Conservation (phyloP, 2,113 vertebrate species). For the Cardinalis cardinalis region DNA sequence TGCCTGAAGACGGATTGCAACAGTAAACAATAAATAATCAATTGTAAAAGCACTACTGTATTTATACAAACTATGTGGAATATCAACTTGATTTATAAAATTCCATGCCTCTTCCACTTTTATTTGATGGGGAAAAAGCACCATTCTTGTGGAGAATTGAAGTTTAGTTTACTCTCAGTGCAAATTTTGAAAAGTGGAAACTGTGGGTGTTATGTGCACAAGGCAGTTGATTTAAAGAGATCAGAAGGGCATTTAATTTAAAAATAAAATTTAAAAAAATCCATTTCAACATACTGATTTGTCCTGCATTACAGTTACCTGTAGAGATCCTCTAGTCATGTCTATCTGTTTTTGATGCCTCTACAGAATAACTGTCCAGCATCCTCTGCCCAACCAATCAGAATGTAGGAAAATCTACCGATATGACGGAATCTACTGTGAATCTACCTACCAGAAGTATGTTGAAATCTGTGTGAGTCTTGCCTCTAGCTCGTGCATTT, state of each 20-base stretch:
- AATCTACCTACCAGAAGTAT: constrained; percentile 87
- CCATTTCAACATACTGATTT: constrained; percentile 76
- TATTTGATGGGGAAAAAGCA: neutral
- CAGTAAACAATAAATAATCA: constrained; percentile 2
- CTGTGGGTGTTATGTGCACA: constrained; percentile 52
- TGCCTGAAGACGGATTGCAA: neutral
- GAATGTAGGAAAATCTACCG: constrained; percentile 87
- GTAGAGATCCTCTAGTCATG: constrained; percentile 82
- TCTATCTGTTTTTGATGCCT: constrained; percentile 86
- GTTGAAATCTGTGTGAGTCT: constrained; percentile 87
- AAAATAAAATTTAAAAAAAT: constrained; percentile 33
- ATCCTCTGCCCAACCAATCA: constrained; percentile 85
- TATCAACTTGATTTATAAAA: constrained; percentile 19
- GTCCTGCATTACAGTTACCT: constrained; percentile 78
- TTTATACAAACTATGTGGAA: neutral
- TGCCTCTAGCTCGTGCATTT: constrained; percentile 80
- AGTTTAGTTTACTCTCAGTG: constrained; percentile 63
- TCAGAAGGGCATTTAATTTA: constrained; percentile 52
- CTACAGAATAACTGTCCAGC: constrained; percentile 86
- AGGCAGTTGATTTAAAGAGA: constrained; percentile 59
- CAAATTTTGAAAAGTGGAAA: constrained; percentile 63
- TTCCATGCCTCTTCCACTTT: constrained; percentile 46
- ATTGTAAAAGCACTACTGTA: neutral
- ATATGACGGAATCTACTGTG: constrained; percentile 86
- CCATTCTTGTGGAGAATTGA: constrained; percentile 8